Percentiles rank a stretch among this genome's conserved stretches.
Evolutionary conservation across 2,797 vertebrate species (phyloP).

Genomic region (Hirundo rustica): DNA sequence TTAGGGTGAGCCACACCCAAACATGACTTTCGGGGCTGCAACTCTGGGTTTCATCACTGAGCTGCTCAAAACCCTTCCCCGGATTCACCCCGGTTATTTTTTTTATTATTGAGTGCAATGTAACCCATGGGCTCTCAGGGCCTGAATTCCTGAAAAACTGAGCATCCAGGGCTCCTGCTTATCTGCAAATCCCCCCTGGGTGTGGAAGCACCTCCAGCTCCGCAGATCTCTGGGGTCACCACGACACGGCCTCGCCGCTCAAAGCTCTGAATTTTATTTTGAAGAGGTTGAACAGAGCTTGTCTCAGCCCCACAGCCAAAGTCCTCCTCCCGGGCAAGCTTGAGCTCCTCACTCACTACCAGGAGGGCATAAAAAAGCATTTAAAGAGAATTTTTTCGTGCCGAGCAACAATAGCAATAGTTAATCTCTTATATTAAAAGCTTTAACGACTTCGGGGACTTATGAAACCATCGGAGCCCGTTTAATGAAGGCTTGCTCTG

Average conservation of each 20-base stretch:
- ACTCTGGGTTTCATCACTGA: not conserved
- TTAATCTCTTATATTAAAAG: slow-evolving; percentile 7
- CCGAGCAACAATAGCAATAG: not conserved
- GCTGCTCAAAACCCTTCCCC: not conserved
- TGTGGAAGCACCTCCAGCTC: not conserved
- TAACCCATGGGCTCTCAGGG: not conserved
- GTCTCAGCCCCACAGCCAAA: not conserved
- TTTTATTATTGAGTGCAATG: not conserved
- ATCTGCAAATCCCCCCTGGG: not conserved
- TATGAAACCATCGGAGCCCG: slow-evolving; percentile 42
- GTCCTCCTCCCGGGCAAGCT: not conserved
- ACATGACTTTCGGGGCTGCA: not conserved
- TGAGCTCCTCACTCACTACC: not conserved
- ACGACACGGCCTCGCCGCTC: fast-evolving
- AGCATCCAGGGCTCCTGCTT: not conserved
- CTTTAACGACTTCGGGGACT: slow-evolving; percentile 39
- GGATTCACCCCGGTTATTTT: not conserved
- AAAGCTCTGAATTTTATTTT: not conserved
- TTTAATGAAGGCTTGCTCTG: slow-evolving; percentile 60
- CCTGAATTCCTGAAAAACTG: not conserved
- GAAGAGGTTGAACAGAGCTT: not conserved
- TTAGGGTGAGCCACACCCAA: not conserved
- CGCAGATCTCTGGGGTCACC: not conserved
- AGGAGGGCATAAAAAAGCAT: slow-evolving; percentile 3
- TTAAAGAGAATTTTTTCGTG: slow-evolving; percentile 50